A percentile compares a stretch with the other conserved stretches of the same genome.
These are phyloP conservation scores for Onychorhynchus coronatus DNA, from an alignment of 2,113 vertebrate species.

Conservation along the genomic window DNA sequence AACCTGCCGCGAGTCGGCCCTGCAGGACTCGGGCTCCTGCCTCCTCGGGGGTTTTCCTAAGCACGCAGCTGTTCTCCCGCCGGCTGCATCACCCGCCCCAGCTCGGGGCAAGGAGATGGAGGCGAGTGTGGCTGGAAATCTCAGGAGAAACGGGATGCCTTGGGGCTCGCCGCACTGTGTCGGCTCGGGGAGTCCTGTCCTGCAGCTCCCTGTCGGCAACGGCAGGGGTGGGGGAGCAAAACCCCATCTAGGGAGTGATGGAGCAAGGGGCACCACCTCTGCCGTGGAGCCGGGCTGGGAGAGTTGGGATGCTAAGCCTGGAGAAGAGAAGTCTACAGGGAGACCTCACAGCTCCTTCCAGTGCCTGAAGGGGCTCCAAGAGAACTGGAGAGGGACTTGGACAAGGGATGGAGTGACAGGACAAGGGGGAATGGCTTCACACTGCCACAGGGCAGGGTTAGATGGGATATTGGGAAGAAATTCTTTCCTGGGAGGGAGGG, in stretches of 20 bases:
- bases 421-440: neutral
- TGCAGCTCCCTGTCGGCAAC: neutral
- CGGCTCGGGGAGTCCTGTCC: fast-evolving
- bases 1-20: neutral
- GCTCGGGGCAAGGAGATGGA: neutral
- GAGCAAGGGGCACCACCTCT: neutral
- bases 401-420: neutral
- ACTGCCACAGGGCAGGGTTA: neutral
- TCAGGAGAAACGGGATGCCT: fast-evolving
- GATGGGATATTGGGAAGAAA: neutral
- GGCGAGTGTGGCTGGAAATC: neutral
- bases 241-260: fast-evolving
- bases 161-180: fast-evolving
- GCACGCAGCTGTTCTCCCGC: neutral
- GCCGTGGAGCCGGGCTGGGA: neutral
- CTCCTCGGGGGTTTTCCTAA: neutral
- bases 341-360: neutral
- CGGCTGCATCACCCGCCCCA: neutral
- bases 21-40: neutral
- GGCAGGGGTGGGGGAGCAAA: neutral
- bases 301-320: neutral
- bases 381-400: neutral
- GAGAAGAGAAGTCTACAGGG: neutral
- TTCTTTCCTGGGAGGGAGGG: neutral
- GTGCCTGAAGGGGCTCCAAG: neutral